Conservation (phyloP, 2,888 invertebrate species). For the Tenthredo amoena region DNA sequence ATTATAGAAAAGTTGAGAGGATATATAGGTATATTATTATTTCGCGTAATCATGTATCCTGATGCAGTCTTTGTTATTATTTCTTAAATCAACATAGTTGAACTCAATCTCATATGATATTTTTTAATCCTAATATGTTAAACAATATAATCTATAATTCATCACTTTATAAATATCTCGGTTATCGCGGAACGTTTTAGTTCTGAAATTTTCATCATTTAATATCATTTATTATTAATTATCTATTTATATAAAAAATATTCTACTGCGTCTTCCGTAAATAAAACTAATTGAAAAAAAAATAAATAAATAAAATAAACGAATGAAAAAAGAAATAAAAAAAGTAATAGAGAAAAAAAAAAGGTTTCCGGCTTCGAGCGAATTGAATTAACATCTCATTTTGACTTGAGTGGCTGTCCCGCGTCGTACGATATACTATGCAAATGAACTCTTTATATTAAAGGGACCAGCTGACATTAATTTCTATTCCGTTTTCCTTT, state of each 20-base stretch:
- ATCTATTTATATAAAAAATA: neutral
- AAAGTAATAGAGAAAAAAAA: neutral
- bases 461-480: slow-evolving; percentile 8
- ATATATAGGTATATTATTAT: neutral
- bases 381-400: neutral
- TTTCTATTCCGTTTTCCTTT: neutral
- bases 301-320: neutral
- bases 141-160: neutral
- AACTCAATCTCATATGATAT: neutral
- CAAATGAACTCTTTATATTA: slow-evolving; percentile 16
- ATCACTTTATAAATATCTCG: neutral
- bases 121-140: neutral
- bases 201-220: neutral
- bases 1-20: slow-evolving; percentile 30
- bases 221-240: neutral
- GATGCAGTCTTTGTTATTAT: neutral
- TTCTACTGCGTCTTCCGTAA: slow-evolving; percentile 9
- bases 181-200: slow-evolving; percentile 9
- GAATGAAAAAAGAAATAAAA: neutral
- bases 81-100: neutral
- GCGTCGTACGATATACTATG: neutral
- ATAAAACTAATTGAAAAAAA: neutral
- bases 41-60: neutral
- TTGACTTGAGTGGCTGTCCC: neutral
- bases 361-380: neutral